These are phyloP conservation scores for Saguinus imperator DNA, from an alignment of 2,113 vertebrate species.

Conservation along the genomic window DNA sequence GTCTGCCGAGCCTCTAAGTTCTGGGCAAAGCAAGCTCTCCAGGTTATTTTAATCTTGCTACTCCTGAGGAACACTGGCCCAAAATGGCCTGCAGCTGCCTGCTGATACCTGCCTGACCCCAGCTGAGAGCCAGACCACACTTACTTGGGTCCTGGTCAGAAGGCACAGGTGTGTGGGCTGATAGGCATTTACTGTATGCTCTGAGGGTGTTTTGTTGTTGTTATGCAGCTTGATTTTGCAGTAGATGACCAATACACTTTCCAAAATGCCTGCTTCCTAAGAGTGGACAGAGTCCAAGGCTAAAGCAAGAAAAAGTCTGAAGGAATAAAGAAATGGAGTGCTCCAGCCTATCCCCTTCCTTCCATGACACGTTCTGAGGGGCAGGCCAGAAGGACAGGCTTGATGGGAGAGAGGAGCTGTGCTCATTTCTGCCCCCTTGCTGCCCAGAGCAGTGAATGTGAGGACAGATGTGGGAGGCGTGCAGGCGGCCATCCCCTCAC, in stretches of 20 bases:
- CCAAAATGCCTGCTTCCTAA: background rate
- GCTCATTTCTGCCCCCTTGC: background rate
- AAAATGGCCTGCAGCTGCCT: background rate
- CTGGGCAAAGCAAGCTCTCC: background rate
- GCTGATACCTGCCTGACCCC: too few species aligned
- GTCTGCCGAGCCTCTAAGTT: background rate
- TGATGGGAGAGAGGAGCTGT: background rate
- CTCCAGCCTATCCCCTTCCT: background rate
- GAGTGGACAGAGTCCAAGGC: background rate
- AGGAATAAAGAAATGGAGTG: background rate
- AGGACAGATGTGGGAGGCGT: background rate
- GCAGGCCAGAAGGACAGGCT: background rate
- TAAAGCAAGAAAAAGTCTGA: background rate
- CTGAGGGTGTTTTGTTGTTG: background rate
- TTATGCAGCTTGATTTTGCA: background rate
- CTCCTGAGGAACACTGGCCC: background rate
- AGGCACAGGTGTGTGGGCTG: background rate
- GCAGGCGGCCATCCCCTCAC: background rate
- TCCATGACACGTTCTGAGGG: background rate
- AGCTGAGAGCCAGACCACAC: background rate
- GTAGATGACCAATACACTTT: background rate
- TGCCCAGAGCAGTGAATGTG: background rate
- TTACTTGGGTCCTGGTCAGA: background rate
- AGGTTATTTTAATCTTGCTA: background rate
- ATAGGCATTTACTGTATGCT: too few species aligned